Evolutionary conservation across 1,140 invertebrate genomes (phyloP).

Genomic region (Mesaphorura yosii): DNA sequence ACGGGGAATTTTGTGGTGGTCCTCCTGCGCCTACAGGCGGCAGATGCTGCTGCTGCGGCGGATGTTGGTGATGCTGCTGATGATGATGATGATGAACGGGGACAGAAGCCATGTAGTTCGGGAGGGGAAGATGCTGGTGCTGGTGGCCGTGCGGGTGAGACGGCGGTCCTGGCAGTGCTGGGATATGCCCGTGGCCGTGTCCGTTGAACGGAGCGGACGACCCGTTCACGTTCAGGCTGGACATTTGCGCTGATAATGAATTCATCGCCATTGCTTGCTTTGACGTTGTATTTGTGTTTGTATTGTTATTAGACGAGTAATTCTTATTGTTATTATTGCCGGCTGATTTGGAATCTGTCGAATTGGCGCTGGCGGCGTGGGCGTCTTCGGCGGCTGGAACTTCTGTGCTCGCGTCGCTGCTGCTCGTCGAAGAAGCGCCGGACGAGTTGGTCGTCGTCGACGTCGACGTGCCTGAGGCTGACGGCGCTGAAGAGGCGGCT

Average conservation of each 20-base stretch:
- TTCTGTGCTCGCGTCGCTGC: not conserved
- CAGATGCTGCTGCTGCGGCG: not conserved
- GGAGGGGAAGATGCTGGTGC: slow-evolving; percentile 7
- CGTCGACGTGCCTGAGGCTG: slow-evolving; percentile 9
- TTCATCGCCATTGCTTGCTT: too few species aligned
- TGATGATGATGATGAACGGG: not conserved
- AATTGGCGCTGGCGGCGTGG: too few species aligned
- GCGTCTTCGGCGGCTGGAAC: not conserved
- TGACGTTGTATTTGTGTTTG: too few species aligned
- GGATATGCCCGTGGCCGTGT: too few species aligned
- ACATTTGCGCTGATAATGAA: not conserved
- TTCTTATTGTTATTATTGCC: too few species aligned
- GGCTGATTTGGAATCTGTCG: too few species aligned
- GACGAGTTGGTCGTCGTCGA: slow-evolving; percentile 5
- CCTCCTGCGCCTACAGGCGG: not conserved
- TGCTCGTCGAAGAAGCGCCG: not conserved
- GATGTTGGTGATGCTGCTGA: not conserved
- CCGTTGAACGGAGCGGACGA: not conserved
- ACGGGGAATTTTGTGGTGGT: slow-evolving; percentile 5
- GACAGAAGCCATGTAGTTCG: not conserved
- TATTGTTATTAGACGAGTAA: too few species aligned
- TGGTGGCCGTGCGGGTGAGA: slow-evolving; percentile 4
- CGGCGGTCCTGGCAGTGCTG: too few species aligned
- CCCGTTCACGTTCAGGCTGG: not conserved
- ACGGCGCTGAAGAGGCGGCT: not conserved